phyloP scores from a whole-genome alignment of 2,797 vertebrate species.

The Poeciliopsis infans region DNA sequence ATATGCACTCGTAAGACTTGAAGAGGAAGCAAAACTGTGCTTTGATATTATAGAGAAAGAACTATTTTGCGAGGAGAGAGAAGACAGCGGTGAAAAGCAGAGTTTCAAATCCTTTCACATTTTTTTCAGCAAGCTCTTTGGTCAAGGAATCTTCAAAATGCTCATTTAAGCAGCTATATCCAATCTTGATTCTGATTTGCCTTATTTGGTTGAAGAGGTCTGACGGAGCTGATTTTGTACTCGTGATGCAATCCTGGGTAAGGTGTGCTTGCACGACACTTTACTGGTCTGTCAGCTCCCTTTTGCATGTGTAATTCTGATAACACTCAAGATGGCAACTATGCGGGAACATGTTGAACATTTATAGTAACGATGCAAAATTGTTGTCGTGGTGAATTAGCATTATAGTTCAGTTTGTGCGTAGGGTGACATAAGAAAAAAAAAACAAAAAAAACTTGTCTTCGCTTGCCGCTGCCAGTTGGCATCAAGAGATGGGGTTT shows the following conservation, averaged over 20 bases:
- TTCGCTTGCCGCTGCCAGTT: slow-evolving; percentile 68
- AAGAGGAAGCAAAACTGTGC: slow-evolving; percentile 33
- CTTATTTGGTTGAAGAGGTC: slow-evolving; percentile 34
- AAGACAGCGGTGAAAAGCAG: slow-evolving; percentile 33
- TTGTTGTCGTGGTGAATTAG: slow-evolving; percentile 72
- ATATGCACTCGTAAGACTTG: slow-evolving; percentile 42
- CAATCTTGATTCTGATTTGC: slow-evolving; percentile 31
- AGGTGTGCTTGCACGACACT: slow-evolving; percentile 46
- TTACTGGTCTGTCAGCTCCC: slow-evolving; percentile 54
- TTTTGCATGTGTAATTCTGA: slow-evolving; percentile 54
- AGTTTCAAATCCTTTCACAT: slow-evolving; percentile 43
- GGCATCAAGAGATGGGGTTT: slow-evolving; percentile 68
- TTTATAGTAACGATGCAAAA: slow-evolving; percentile 64
- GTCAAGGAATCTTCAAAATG: slow-evolving; percentile 44
- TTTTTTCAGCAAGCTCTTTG: slow-evolving; percentile 39
- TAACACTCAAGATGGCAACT: slow-evolving; percentile 42
- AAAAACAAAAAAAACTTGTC: slow-evolving; percentile 63
- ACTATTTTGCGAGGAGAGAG: slow-evolving; percentile 26
- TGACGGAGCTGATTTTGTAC: slow-evolving; percentile 38
- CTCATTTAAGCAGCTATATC: slow-evolving; percentile 22
- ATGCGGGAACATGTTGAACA: slow-evolving; percentile 65
- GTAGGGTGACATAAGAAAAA: slow-evolving; percentile 71
- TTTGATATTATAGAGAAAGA: slow-evolving; percentile 49
- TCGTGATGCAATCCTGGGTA: slow-evolving; percentile 68
- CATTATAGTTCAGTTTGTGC: slow-evolving; percentile 59